phyloP scores from a whole-genome alignment of 2,113 vertebrate genomes.

The Campylomormyrus numenius region DNA sequence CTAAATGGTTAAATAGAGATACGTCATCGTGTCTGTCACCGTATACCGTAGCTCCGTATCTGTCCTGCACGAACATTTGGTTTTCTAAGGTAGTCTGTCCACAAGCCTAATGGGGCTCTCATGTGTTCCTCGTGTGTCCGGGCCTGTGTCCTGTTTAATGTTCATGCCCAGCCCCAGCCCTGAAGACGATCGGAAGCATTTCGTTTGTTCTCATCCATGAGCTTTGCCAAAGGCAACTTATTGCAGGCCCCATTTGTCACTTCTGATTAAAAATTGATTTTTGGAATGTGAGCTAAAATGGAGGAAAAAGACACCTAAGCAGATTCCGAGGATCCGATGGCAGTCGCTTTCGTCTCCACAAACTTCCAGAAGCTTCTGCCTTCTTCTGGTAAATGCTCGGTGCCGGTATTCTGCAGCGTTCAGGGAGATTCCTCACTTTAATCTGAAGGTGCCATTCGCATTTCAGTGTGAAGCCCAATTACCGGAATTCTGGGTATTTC shows the following conservation, averaged over 20 bases:
- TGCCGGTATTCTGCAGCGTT: slow-evolving; percentile 42
- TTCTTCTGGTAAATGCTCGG: slow-evolving; percentile 47
- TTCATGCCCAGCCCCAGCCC: background rate
- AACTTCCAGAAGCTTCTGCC: slow-evolving; percentile 46
- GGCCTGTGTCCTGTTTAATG: background rate
- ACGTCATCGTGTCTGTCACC: background rate
- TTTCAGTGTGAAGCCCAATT: background rate
- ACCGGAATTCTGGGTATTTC: background rate
- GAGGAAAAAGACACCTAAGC: slow-evolving; percentile 53
- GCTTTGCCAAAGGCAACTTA: slow-evolving; percentile 8
- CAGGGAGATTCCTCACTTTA: slow-evolving; percentile 35
- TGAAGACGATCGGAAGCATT: slow-evolving; percentile 32
- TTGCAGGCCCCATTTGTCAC: slow-evolving; percentile 52
- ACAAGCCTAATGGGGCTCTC: background rate
- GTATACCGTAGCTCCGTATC: background rate
- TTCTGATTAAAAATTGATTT: slow-evolving; percentile 63
- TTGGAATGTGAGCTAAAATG: slow-evolving; percentile 51
- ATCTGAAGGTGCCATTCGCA: background rate
- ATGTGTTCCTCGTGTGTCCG: background rate
- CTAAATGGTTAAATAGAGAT: background rate
- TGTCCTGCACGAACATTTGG: background rate
- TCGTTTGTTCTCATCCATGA: slow-evolving; percentile 20
- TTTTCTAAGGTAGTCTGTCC: background rate
- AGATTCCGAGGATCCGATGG: slow-evolving; percentile 46
- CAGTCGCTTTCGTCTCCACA: slow-evolving; percentile 43